Conservation (phyloP, 2,888 invertebrate species). For the Galeruca laticollis region DNA sequence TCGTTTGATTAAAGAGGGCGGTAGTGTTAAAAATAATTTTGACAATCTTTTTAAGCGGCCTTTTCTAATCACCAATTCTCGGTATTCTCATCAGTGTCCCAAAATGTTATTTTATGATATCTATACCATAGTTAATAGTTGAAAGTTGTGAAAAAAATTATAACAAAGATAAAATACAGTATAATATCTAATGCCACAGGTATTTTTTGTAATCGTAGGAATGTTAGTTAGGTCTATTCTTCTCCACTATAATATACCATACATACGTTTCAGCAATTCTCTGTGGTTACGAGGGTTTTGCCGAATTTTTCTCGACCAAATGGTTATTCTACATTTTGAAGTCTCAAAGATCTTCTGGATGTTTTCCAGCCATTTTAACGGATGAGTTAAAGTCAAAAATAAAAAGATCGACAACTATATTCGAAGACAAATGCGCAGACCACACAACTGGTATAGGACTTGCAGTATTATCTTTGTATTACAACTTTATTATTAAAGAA, state of each 20-base stretch:
- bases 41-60: too few species aligned
- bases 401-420: constrained; percentile 48
- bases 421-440: constrained; percentile 56
- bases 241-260: not conserved
- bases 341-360: constrained; percentile 52
- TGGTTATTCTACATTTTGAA: constrained; percentile 54
- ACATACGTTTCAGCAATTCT: constrained; percentile 51
- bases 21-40: too few species aligned
- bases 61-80: too few species aligned
- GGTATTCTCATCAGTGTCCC: too few species aligned
- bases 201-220: too few species aligned
- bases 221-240: not conserved
- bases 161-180: too few species aligned
- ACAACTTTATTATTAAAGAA: constrained; percentile 53
- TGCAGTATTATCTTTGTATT: constrained; percentile 53
- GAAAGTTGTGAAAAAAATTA: too few species aligned
- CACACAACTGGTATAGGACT: constrained; percentile 57
- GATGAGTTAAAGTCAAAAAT: constrained; percentile 48
- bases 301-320: constrained; percentile 52
- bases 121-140: too few species aligned
- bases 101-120: too few species aligned
- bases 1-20: too few species aligned
- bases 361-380: constrained; percentile 49
- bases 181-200: too few species aligned
- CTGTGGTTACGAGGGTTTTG: constrained; percentile 57